Evolutionary conservation across 2,888 invertebrate species (phyloP).

Genomic region (Drosophila flavopinicola): DNA sequence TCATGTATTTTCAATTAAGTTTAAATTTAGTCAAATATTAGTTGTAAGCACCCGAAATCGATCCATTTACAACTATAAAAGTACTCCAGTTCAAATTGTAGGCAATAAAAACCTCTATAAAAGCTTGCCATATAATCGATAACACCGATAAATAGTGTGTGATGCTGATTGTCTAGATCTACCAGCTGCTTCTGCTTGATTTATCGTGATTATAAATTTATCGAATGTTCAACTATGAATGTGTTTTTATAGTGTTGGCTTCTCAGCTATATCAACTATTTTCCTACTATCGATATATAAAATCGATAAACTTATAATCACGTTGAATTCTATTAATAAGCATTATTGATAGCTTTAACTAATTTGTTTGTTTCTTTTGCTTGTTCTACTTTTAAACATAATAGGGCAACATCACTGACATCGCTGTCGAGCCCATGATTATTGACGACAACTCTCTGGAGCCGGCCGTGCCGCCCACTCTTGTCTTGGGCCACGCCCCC

Average conservation of each 20-base stretch:
- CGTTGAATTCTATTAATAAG: not conserved
- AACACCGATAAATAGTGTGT: not conserved
- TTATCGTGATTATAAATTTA: conserved; percentile 4
- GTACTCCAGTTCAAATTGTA: conserved; percentile 1
- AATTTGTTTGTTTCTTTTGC: conserved; percentile 22
- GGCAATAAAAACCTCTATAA: too few species aligned
- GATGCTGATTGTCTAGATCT: not conserved
- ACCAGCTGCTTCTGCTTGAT: conserved; percentile 8
- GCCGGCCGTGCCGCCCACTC: conserved; percentile 11
- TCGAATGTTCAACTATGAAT: too few species aligned
- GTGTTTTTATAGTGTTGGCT: too few species aligned
- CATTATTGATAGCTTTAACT: not conserved
- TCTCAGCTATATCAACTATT: too few species aligned
- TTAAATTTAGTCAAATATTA: not conserved
- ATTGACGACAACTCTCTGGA: conserved; percentile 66
- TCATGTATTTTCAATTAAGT: too few species aligned
- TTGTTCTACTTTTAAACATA: conserved; percentile 26
- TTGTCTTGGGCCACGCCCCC: conserved; percentile 19
- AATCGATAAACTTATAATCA: conserved; percentile 7
- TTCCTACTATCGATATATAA: too few species aligned
- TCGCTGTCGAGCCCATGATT: conserved; percentile 50
- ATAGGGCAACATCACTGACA: conserved; percentile 33
- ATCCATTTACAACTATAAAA: conserved; percentile 51
- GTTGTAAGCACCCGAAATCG: conserved; percentile 48
- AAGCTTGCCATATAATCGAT: too few species aligned